Evolutionary conservation across 2,888 invertebrate species (phyloP), one percentile per base, ranked within the genome.

Genomic region (Zaprionus lineosus): DNA sequence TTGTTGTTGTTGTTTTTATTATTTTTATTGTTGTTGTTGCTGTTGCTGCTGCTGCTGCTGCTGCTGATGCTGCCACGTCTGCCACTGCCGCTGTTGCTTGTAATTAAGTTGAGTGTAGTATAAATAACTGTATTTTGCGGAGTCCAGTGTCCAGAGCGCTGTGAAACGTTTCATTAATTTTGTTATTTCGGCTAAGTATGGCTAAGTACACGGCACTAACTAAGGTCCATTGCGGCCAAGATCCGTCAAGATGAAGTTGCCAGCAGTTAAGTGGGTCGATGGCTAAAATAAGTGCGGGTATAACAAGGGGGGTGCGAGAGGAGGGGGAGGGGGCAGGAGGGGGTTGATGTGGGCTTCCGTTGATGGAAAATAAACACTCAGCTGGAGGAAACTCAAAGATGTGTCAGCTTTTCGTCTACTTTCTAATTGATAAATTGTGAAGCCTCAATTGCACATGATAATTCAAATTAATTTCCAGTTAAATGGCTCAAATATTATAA

Each of bases 91-190:
- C 53, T 50, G 65, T 44, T 76, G 44, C 77, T 63, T 66, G 82
- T 84, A 79, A 79, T 79, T 79, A 79, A 79, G 84, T 84, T 79
- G 84, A 79, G 78, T 79, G 84, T 79, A 79, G 78, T 81, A 79
- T 84, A 78, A 78, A 74, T 78, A 78, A 78, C 74, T 71, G 68
- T 74, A 74, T 74, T 74, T 74, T 48, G 41, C 46, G n/a, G 29
- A 21, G 41, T 11, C 43, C 29, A 33, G 19, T 5, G 21, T 15
- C 57, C 28, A 39, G 16, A 46, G 21, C 47, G 59, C 71, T 60
- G 47, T 53, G 60, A 74, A 84, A 72, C 77, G 78, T 81, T 79
- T 84, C 81, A 79, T 79, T 84, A 79, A 79, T 79, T 79, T 72
- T 76, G 77, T 83, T 83, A 78, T 76, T 83, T 73, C 24, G 67